Base-by-base conservation (phyloP, 2,113 vertebrate species). In the Syrrhaptes paradoxus region DNA sequence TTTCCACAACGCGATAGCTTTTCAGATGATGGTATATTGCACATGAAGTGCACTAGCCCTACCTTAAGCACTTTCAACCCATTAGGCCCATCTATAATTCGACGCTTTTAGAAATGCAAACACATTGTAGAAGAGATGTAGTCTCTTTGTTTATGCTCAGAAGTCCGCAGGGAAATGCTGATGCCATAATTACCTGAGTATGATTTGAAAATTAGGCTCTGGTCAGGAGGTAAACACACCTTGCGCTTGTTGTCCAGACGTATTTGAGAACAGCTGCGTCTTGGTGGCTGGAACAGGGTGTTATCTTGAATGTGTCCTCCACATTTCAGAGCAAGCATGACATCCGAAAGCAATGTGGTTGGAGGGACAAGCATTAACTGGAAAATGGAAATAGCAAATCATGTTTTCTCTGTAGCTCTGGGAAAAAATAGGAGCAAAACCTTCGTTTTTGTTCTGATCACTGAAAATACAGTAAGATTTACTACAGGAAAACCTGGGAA, bases 21-120 rank as follows among this genome's bases (percentile, higher is more conserved):
- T 97, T 96, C 93, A 95, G 94, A 95, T 88, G 87, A 96, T 63
- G 87, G 95, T 82, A 73, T 89, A 95, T 95, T 93, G 96, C 88
- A 89, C 93, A 73, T 72, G 85, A 96, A 82, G 78, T 89, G 96
- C 93, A 74, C 55, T 61, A 87, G 96, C 90, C 81, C 76, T 49
- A 79, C 67, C 21, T 86, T 95, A 96, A 97, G 88, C 91, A 84
- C 96, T 96, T 94, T 93, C 95, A 89, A 59, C 26, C 88, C 96
- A 97, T 98, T 96, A 97, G 96, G 76, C 89, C 84, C 91, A 71
- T 91, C 91, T 74, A 80, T 94, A 97, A 97, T 96, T 95, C 81
- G 90, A 36, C 73, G 86, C 96, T 96, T 97, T 97, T 59, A 88
- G 81, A 90, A 96, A 97, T 51, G 81, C 94, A 96, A 84, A 85